Evolutionary conservation across 2,888 invertebrate genomes (phyloP).

Genomic region (Vandiemenella viatica): DNA sequence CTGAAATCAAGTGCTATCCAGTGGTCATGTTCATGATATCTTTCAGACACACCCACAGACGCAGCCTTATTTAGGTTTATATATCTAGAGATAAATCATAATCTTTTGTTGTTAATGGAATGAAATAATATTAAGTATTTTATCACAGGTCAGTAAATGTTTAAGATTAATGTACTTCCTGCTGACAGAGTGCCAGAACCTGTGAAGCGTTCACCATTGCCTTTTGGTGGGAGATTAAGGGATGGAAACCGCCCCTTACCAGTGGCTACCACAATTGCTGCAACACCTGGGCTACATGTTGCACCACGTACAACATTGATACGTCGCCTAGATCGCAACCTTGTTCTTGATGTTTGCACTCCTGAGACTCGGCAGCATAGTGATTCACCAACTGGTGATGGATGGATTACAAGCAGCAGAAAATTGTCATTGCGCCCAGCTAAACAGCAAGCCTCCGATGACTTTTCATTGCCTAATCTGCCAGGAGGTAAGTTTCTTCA

Average conservation of each 20-base stretch:
- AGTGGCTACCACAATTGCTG: neutral
- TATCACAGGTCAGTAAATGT: no score
- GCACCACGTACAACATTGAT: conserved; percentile 7
- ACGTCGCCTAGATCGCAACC: conserved; percentile 3
- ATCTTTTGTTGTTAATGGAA: no score
- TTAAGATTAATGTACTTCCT: no score
- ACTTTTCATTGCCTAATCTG: conserved; percentile 43
- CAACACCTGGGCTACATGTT: no score
- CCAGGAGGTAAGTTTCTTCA: conserved; percentile 47
- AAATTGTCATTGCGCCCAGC: neutral
- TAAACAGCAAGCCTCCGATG: conserved; percentile 23
- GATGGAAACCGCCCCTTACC: neutral
- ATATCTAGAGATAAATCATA: no score
- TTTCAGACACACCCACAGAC: no score
- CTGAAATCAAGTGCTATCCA: no score
- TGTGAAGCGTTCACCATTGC: conserved; percentile 13
- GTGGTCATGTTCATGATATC: no score
- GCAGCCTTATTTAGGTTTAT: no score
- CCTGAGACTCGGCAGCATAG: neutral
- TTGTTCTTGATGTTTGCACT: conserved; percentile 1
- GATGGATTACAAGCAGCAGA: conserved; percentile 4
- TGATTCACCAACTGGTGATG: conserved; percentile 3
- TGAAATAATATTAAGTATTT: no score
- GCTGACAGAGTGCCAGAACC: conserved; percentile 10
- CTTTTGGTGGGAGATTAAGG: conserved; percentile 1